phyloP scores from a whole-genome alignment of 1,140 invertebrate species.

The Telenomus remus region DNA sequence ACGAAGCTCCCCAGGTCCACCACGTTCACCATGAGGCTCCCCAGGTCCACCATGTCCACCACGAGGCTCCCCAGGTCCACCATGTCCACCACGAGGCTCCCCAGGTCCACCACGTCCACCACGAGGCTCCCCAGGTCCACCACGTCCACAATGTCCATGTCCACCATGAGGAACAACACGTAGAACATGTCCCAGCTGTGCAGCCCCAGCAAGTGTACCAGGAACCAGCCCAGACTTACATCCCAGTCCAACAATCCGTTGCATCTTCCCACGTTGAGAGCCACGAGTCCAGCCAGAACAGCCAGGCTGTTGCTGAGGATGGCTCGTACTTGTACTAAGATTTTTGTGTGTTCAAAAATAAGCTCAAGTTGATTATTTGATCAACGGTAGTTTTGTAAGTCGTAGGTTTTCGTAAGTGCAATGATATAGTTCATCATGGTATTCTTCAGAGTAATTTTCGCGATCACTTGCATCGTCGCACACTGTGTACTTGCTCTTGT shows the following conservation, averaged over 20 bases:
- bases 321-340: conserved; percentile 69
- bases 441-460: conserved; percentile 28
- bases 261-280: not conserved
- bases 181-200: conserved; percentile 1
- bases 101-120: not conserved
- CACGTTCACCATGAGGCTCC: too few relatives aligned
- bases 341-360: not conserved
- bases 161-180: not conserved
- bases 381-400: too few relatives aligned
- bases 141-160: not conserved
- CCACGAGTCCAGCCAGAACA: conserved; percentile 21
- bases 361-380: too few relatives aligned
- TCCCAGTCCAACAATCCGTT: conserved; percentile 37
- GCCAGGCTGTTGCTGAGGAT: conserved; percentile 58
- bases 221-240: conserved; percentile 16
- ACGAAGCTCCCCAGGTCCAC: too few relatives aligned
- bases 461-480: conserved; percentile 24
- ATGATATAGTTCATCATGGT: not conserved
- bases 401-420: not conserved
- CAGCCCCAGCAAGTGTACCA: conserved; percentile 13
- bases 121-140: not conserved
- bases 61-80: conserved; percentile 10
- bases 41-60: not conserved
- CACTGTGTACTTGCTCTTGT: conserved; percentile 1
- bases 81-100: not conserved